Conservation (phyloP, 2,888 invertebrate genomes). For the Actias luna region DNA sequence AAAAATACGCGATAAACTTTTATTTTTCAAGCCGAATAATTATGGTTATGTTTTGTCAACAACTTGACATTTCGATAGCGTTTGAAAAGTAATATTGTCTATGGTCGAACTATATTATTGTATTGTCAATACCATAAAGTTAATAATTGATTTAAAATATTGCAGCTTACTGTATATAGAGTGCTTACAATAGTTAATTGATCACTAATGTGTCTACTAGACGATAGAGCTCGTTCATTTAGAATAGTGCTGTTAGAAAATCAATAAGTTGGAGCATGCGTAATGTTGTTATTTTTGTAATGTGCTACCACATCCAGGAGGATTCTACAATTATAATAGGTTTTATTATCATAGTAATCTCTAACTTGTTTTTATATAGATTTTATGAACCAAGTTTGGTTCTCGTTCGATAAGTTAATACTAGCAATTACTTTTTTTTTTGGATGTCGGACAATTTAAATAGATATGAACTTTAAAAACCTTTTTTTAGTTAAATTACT, state of each 20-base stretch:
- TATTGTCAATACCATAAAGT: background rate
- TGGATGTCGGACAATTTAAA: too few species aligned
- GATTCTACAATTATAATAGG: too few species aligned
- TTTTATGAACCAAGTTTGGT: too few species aligned
- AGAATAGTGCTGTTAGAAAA: constrained; percentile 21
- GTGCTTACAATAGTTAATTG: background rate
- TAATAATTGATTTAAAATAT: background rate
- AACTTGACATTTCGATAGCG: constrained; percentile 30
- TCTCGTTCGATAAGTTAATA: too few species aligned
- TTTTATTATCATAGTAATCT: too few species aligned
- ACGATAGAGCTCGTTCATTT: constrained; percentile 13
- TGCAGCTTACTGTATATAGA: background rate
- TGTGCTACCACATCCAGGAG: too few species aligned
- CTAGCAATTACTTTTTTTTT: too few species aligned
- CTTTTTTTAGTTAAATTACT: too few species aligned
- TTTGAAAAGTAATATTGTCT: constrained; percentile 13
- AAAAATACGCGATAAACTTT: background rate
- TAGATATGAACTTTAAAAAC: too few species aligned
- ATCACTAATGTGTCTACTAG: background rate
- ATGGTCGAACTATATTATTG: background rate
- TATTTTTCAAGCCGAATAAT: background rate
- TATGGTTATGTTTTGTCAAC: constrained; percentile 26
- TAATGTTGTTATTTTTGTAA: background rate
- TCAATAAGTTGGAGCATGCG: constrained; percentile 51
- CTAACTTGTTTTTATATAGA: too few species aligned